Evolutionary conservation across 2,797 vertebrate genomes (phyloP).

Genomic region (Taeniopygia guttata): DNA sequence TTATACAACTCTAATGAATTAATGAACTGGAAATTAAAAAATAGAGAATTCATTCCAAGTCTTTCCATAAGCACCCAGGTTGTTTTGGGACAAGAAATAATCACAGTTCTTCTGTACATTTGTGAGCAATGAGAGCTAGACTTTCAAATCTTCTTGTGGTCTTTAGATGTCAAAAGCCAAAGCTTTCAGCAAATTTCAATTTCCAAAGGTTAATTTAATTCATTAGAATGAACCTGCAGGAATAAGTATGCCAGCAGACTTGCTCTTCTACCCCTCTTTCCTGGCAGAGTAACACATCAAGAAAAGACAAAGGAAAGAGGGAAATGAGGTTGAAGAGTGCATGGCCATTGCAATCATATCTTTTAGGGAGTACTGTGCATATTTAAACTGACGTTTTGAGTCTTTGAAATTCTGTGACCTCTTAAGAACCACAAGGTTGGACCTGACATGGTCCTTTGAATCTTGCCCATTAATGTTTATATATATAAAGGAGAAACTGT

Average conservation of each 20-base stretch:
- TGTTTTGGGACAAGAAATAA: not conserved
- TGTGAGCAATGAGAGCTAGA: not conserved
- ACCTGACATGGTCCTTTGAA: not conserved
- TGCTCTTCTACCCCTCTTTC: not conserved
- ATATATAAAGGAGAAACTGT: not conserved
- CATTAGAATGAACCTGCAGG: not conserved
- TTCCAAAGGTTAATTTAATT: not conserved
- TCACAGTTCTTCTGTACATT: not conserved
- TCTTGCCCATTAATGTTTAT: not conserved
- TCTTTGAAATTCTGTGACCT: not conserved
- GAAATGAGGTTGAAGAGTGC: not conserved
- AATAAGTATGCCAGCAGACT: not conserved
- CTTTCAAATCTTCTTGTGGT: not conserved
- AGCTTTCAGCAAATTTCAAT: not conserved
- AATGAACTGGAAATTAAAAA: not conserved
- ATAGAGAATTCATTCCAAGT: not conserved
- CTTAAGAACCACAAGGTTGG: not conserved
- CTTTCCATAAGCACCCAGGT: not conserved
- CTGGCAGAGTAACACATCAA: not conserved
- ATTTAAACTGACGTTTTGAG: not conserved
- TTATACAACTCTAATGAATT: not conserved
- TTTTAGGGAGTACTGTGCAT: not conserved
- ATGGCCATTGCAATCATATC: not conserved
- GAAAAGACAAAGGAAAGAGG: not conserved
- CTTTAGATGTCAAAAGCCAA: not conserved